Evolutionary conservation across 2,888 invertebrate genomes (phyloP).

Genomic region (Plagiodera versicolora): DNA sequence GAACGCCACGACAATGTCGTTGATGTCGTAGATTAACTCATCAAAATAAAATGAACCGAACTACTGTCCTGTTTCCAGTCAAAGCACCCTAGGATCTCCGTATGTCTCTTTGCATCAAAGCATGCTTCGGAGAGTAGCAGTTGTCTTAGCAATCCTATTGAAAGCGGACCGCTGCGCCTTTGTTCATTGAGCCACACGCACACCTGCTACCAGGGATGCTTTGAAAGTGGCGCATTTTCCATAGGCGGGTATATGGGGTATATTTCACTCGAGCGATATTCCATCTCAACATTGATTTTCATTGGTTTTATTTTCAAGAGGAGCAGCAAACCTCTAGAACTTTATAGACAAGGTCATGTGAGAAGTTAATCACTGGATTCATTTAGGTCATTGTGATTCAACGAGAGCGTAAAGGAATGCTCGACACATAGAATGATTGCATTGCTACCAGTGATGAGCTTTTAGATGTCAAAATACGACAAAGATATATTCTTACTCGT

Average conservation of each 20-base stretch:
- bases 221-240: background rate
- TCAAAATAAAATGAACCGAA: constrained; percentile 30
- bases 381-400: too few species aligned
- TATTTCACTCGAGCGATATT: too few species aligned
- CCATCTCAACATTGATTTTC: too few species aligned
- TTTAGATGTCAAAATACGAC: too few species aligned
- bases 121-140: constrained; percentile 25
- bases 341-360: too few species aligned
- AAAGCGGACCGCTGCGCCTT: constrained; percentile 6
- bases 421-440: too few species aligned
- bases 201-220: constrained; percentile 18
- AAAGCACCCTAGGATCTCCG: constrained; percentile 25
- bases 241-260: background rate
- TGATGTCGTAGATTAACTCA: constrained; percentile 19
- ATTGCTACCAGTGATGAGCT: too few species aligned
- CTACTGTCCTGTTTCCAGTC: constrained; percentile 25
- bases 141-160: constrained; percentile 25
- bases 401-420: too few species aligned
- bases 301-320: too few species aligned
- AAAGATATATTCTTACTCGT: too few species aligned
- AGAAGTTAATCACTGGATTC: too few species aligned
- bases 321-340: too few species aligned
- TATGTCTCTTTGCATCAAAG: constrained; percentile 32
- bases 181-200: constrained; percentile 19
- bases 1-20: constrained; percentile 13